phyloP scores from a whole-genome alignment of 2,113 vertebrate genomes.

The Natator depressus region DNA sequence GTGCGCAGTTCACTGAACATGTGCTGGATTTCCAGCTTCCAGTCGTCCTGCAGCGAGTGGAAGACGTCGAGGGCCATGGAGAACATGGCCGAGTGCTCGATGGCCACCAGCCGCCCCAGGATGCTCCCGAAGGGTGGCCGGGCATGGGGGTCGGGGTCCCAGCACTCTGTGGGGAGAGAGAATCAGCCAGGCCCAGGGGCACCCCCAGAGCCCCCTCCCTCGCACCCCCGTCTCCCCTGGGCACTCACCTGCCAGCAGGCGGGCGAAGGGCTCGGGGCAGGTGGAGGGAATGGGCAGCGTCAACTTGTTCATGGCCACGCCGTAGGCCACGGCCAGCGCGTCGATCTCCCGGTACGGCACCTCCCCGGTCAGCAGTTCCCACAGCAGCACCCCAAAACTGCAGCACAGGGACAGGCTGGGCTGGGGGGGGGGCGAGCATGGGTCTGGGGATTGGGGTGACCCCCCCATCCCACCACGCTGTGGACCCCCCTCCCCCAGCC shows the following conservation, averaged over 20 bases:
- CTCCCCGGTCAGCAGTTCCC: slow-evolving; percentile 93
- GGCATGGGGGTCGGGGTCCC: slow-evolving; percentile 87
- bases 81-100: slow-evolving; percentile 91
- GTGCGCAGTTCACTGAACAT: slow-evolving; percentile 92
- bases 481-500: not conserved
- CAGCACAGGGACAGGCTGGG: not conserved
- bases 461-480: accelerated
- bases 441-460: not conserved
- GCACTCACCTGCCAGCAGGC: slow-evolving; percentile 85
- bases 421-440: not conserved
- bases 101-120: slow-evolving; percentile 82
- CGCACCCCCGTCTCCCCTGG: accelerated
- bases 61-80: slow-evolving; percentile 94
- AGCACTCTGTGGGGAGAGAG: slow-evolving; percentile 82
- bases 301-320: slow-evolving; percentile 94
- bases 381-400: slow-evolving; percentile 93
- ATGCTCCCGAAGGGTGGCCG: slow-evolving; percentile 87
- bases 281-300: slow-evolving; percentile 91
- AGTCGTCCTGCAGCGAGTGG: slow-evolving; percentile 92
- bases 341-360: slow-evolving; percentile 94
- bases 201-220: not conserved
- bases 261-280: slow-evolving; percentile 91
- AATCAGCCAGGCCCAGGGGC: not conserved
- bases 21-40: slow-evolving; percentile 91
- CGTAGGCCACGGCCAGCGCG: slow-evolving; percentile 90